phyloP scores from a whole-genome alignment of 23 tunicate species.

The Ciona savignyi region DNA sequence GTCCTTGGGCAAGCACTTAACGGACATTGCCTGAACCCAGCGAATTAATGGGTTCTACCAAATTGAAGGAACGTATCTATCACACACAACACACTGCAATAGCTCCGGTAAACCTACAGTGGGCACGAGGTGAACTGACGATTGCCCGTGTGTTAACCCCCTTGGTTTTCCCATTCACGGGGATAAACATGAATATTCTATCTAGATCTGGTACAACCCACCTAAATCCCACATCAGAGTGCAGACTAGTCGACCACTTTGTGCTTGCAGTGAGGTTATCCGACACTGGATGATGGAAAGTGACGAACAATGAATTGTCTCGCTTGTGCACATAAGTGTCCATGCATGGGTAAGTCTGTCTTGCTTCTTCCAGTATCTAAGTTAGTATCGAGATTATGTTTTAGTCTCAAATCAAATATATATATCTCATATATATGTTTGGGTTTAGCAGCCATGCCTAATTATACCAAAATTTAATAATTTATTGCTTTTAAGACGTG shows the following conservation, averaged over 20 bases:
- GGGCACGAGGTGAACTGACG: slow-evolving; percentile 36
- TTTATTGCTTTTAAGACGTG: no score
- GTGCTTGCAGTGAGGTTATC: slow-evolving; percentile 24
- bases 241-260: slow-evolving; percentile 58
- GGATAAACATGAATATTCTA: neutral
- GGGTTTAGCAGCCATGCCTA: no score
- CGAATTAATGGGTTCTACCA: no score
- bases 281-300: slow-evolving; percentile 82
- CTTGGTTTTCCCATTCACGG: slow-evolving; percentile 59
- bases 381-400: no score
- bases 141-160: slow-evolving; percentile 57
- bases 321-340: slow-evolving; percentile 81
- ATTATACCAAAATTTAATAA: no score
- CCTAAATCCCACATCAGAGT: slow-evolving; percentile 96
- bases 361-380: slow-evolving; percentile 78
- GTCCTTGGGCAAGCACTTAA: no score
- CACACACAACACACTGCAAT: slow-evolving; percentile 79
- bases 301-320: slow-evolving; percentile 46
- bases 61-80: slow-evolving; percentile 44
- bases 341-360: slow-evolving; percentile 65
- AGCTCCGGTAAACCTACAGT: slow-evolving; percentile 30
- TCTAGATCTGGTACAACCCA: neutral
- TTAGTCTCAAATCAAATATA: no score
- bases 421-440: no score
- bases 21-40: no score